phyloP scores from a whole-genome alignment of 1,140 invertebrate species.

The Lycorma delicatula region DNA sequence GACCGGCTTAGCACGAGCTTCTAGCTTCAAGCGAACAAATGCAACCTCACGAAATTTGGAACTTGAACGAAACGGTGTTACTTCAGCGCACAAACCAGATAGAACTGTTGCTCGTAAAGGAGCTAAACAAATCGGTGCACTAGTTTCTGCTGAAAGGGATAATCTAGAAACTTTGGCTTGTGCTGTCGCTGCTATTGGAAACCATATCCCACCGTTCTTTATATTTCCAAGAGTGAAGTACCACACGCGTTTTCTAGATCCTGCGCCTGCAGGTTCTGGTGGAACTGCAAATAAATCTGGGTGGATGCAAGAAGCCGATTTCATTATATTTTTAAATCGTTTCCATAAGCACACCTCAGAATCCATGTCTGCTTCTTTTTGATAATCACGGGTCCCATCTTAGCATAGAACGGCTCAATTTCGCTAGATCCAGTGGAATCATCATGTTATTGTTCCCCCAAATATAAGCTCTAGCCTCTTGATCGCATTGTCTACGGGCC shows the following conservation, averaged over 20 bases:
- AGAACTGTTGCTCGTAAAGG: conserved; percentile 34
- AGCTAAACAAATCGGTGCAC: conserved; percentile 33
- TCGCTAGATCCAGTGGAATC: conserved; percentile 27
- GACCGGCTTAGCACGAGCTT: too few relatives aligned
- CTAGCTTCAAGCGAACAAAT: too few relatives aligned
- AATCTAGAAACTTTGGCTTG: conserved; percentile 32
- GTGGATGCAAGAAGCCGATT: conserved; percentile 41
- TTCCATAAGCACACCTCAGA: conserved; percentile 27
- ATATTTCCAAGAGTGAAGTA: conserved; percentile 35
- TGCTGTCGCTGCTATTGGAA: conserved; percentile 32
- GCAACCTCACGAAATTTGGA: too few relatives aligned
- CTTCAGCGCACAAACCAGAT: conserved; percentile 33
- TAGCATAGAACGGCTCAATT: conserved; percentile 24
- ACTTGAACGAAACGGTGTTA: too few relatives aligned
- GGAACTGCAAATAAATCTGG: conserved; percentile 38
- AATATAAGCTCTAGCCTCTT: conserved; percentile 35
- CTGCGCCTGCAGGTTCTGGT: conserved; percentile 35
- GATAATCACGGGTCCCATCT: conserved; percentile 29
- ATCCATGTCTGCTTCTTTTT: conserved; percentile 20
- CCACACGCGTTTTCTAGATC: conserved; percentile 28
- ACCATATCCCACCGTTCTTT: conserved; percentile 34
- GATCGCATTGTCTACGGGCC: conserved; percentile 30
- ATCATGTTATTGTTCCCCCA: conserved; percentile 21
- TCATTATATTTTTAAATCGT: conserved; percentile 36
- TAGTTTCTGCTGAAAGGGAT: conserved; percentile 34